These are phyloP conservation scores for Mesorhabditis belari DNA, from an alignment of 2,888 invertebrate genomes.

Conservation along the genomic window DNA sequence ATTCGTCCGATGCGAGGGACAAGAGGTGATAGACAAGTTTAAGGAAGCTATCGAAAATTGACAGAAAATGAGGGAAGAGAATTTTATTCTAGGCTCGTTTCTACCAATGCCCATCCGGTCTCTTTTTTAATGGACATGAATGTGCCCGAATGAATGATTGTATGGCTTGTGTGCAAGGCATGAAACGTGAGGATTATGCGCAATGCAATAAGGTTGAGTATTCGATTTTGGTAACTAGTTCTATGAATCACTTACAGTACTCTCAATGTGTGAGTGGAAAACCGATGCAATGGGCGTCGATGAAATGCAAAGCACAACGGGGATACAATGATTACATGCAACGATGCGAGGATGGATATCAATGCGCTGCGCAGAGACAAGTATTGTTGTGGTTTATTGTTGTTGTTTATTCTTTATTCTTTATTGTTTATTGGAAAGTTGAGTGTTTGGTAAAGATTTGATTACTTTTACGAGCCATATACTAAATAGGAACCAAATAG, in stretches of 20 bases:
- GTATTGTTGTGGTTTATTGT: no score
- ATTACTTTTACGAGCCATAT: no score
- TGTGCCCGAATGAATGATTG: neutral
- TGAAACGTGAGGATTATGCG: no score
- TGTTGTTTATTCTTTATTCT: no score
- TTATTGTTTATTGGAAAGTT: no score
- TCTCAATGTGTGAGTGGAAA: no score
- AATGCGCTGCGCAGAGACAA: neutral
- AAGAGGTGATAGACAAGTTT: neutral
- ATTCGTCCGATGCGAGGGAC: neutral
- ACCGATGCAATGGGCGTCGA: neutral
- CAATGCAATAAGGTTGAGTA: no score
- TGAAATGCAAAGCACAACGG: neutral
- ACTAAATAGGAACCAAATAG: no score
- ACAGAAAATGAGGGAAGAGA: neutral
- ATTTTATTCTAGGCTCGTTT: neutral
- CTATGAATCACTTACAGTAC: no score
- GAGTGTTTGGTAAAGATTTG: no score
- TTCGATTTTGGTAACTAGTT: no score
- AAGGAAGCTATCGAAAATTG: neutral
- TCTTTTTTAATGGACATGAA: neutral
- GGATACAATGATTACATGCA: neutral
- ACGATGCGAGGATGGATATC: neutral
- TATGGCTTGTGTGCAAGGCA: neutral
- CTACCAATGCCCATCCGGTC: neutral